Conservation (phyloP, 2,113 vertebrate species). For the Genyomyrus donnyi region DNA sequence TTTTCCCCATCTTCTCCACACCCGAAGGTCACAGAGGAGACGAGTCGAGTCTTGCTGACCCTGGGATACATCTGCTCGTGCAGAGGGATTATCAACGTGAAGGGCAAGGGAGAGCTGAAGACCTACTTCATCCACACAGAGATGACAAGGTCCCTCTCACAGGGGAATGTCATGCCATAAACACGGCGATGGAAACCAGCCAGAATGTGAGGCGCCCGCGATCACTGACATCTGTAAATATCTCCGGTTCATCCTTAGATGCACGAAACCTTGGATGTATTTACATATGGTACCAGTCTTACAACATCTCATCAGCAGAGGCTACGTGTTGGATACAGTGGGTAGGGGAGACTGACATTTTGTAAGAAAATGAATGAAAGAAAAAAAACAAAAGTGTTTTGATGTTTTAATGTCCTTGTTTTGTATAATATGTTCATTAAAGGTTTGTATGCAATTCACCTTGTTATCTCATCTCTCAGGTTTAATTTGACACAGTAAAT, state of each 20-base stretch:
- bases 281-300: conserved; percentile 45
- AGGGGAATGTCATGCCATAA: conserved; percentile 64
- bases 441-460: conserved; percentile 87
- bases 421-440: conserved; percentile 86
- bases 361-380: conserved; percentile 69
- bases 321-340: conserved; percentile 55
- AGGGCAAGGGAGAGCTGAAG: conserved; percentile 93
- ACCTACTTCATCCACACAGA: conserved; percentile 95
- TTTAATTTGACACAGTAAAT: not conserved
- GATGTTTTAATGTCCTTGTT: conserved; percentile 83
- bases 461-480: conserved; percentile 43
- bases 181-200: conserved; percentile 15
- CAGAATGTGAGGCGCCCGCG: conserved; percentile 51
- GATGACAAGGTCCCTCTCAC: conserved; percentile 88
- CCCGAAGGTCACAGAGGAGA: conserved; percentile 82
- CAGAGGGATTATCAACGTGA: conserved; percentile 92
- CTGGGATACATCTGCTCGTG: conserved; percentile 90
- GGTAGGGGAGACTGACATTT: conserved; percentile 69
- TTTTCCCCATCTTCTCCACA: not conserved
- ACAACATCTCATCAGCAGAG: conserved; percentile 50
- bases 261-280: conserved; percentile 61
- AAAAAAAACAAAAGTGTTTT: conserved; percentile 66
- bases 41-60: conserved; percentile 71
- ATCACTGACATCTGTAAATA: conserved; percentile 65
- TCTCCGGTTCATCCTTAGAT: conserved; percentile 53